Conservation (phyloP, 2,888 invertebrate species). For the Melieria omissa region DNA sequence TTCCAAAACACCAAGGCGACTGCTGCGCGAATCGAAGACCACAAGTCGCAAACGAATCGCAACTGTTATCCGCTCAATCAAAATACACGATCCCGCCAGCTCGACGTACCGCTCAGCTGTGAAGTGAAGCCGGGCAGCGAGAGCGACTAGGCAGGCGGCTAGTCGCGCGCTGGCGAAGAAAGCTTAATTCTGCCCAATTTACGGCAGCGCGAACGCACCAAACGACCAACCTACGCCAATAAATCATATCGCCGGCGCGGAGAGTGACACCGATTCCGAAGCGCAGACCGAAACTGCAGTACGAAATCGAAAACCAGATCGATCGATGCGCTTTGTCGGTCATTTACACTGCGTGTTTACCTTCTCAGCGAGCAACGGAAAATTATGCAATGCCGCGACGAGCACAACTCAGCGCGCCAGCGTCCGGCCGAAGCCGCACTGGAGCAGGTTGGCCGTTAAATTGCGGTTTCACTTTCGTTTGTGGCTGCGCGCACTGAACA, state of each 20-base stretch:
- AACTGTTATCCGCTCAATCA: slow-evolving; percentile 41
- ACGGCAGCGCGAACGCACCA: neutral
- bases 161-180: slow-evolving; percentile 4
- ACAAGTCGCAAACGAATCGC: slow-evolving; percentile 11
- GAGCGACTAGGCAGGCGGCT: slow-evolving; percentile 11
- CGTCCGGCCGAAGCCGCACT: neutral
- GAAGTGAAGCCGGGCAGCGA: slow-evolving; percentile 32
- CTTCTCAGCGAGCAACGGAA: slow-evolving; percentile 37
- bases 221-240: neutral
- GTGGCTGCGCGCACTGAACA: neutral
- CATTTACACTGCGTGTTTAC: slow-evolving; percentile 47
- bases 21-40: neutral
- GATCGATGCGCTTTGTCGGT: slow-evolving; percentile 33
- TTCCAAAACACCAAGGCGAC: neutral
- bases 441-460: slow-evolving; percentile 37
- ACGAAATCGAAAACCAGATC: slow-evolving; percentile 17
- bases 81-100: slow-evolving; percentile 42
- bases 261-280: neutral
- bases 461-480: slow-evolving; percentile 29
- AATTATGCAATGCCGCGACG: slow-evolving; percentile 54
- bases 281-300: neutral
- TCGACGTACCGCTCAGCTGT: slow-evolving; percentile 56
- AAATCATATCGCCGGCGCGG: neutral
- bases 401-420: slow-evolving; percentile 26
- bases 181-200: neutral